Conservation (phyloP, 2,797 vertebrate genomes). For the Apogon talboti region DNA sequence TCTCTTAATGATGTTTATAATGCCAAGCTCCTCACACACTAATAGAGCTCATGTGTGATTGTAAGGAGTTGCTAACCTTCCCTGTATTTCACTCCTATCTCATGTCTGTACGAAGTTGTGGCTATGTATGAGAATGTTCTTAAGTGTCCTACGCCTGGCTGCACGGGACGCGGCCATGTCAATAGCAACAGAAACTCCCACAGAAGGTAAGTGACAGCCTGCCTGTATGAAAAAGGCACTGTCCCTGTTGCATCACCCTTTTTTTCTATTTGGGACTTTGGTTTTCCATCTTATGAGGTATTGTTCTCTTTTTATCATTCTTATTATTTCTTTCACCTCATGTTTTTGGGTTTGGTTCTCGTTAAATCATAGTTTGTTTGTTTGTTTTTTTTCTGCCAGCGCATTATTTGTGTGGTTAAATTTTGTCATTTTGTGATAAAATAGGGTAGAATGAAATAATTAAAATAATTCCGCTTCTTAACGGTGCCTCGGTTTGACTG, state of each 20-base stretch:
- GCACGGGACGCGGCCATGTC: slow-evolving; percentile 99
- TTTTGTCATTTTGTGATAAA: not conserved
- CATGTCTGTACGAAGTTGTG: slow-evolving; percentile 92
- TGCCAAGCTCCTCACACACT: slow-evolving; percentile 80
- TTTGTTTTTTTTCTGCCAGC: slow-evolving; percentile 10
- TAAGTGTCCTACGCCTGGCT: slow-evolving; percentile 99
- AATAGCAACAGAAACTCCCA: slow-evolving; percentile 99
- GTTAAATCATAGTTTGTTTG: slow-evolving; percentile 2
- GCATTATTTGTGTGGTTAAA: slow-evolving; percentile 14
- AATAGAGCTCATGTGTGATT: slow-evolving; percentile 79
- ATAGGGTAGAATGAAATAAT: slow-evolving; percentile 8
- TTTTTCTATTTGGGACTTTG: slow-evolving; percentile 42
- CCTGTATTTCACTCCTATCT: slow-evolving; percentile 90
- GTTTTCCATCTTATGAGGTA: slow-evolving; percentile 8
- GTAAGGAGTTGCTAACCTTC: slow-evolving; percentile 87
- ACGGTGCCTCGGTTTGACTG: slow-evolving; percentile 30
- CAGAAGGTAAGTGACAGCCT: slow-evolving; percentile 91
- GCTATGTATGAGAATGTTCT: slow-evolving; percentile 99
- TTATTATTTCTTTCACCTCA: not conserved
- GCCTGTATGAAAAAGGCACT: slow-evolving; percentile 39
- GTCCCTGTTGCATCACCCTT: slow-evolving; percentile 41
- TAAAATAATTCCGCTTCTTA: slow-evolving; percentile 25
- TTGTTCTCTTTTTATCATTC: slow-evolving; percentile 18
- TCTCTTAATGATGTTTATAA: slow-evolving; percentile 84
- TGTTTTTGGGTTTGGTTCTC: slow-evolving; percentile 11